Conservation (phyloP, 2,113 vertebrate genomes). For the Chrysemys picta region DNA sequence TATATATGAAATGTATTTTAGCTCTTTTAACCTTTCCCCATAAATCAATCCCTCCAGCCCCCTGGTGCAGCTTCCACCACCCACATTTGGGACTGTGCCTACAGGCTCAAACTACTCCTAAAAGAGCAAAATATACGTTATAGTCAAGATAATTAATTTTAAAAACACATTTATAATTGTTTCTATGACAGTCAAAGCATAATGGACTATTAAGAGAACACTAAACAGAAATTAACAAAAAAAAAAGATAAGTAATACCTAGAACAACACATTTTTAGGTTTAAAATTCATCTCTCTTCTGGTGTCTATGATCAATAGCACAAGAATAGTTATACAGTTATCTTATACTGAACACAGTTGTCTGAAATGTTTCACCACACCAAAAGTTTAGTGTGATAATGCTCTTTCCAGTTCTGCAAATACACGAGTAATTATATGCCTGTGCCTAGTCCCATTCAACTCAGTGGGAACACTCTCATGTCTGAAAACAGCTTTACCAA, state of each 20-base stretch:
- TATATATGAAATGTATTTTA: background rate
- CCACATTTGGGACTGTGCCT: background rate
- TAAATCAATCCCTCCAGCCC: background rate
- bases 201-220: slow-evolving; percentile 15
- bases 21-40: background rate
- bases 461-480: background rate
- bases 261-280: background rate
- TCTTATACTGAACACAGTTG: background rate
- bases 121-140: background rate
- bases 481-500: slow-evolving; percentile 10
- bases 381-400: background rate
- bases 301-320: background rate
- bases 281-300: background rate
- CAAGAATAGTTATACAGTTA: background rate
- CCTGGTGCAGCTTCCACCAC: background rate
- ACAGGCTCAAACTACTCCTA: background rate
- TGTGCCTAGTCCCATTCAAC: background rate
- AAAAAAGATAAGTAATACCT: background rate
- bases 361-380: background rate
- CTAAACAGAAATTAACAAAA: background rate
- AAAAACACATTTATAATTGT: slow-evolving; percentile 13
- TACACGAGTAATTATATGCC: background rate
- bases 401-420: background rate
- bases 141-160: slow-evolving; percentile 7
- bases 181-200: slow-evolving; percentile 7